These are phyloP conservation scores for Knipowitschia caucasica DNA, from an alignment of 2,797 vertebrate species.

Conservation along the genomic window DNA sequence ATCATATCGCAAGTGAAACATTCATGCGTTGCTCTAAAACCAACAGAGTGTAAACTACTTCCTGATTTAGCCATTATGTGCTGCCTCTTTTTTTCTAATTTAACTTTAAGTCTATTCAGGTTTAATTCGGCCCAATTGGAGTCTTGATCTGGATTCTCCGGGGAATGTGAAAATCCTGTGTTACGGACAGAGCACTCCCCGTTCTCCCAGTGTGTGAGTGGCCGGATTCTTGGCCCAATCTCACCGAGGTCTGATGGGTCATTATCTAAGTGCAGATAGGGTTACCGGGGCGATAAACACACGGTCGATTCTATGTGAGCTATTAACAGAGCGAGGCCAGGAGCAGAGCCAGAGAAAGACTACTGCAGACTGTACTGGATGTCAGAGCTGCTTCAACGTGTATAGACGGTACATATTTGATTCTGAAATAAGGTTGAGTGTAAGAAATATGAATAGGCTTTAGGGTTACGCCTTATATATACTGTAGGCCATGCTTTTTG, in stretches of 20 bases:
- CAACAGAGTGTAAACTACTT: too few species aligned
- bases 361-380: neutral
- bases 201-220: slow-evolving; percentile 5
- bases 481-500: too few species aligned
- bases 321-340: slow-evolving; percentile 46
- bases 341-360: slow-evolving; percentile 28
- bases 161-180: neutral
- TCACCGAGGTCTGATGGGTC: slow-evolving; percentile 70
- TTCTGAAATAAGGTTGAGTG: too few species aligned
- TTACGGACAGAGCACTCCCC: neutral
- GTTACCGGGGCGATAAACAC: slow-evolving; percentile 67
- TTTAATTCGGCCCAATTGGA: neutral
- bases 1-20: too few species aligned
- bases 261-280: slow-evolving; percentile 73
- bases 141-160: neutral
- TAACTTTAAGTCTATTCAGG: neutral
- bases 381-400: neutral
- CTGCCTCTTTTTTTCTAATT: neutral
- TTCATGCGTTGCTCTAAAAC: too few species aligned
- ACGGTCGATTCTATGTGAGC: slow-evolving; percentile 66
- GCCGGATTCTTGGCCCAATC: slow-evolving; percentile 49
- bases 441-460: too few species aligned
- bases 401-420: too few species aligned
- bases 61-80: too few species aligned
- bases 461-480: too few species aligned